A percentile compares a stretch with the other conserved stretches of the same genome.
phyloP scores from a whole-genome alignment of 1,140 invertebrate genomes.

The Brachionus rubens region DNA sequence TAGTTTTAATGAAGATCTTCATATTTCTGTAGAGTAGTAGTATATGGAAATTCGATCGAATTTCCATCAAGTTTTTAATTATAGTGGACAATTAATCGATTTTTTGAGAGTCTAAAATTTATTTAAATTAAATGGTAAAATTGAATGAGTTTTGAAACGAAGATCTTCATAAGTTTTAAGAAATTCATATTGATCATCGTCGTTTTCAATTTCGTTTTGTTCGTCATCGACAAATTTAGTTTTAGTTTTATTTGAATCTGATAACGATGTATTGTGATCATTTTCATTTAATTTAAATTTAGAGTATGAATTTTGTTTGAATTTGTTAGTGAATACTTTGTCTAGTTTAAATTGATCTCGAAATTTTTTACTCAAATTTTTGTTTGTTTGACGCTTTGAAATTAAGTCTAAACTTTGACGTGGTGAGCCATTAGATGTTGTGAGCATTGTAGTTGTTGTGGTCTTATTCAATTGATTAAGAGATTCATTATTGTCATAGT shows the following conservation, averaged over 20 bases:
- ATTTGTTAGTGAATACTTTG: not conserved
- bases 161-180: constrained; percentile 27
- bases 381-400: not conserved
- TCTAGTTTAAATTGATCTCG: constrained; percentile 23
- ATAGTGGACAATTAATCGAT: constrained; percentile 41
- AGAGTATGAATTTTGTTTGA: not conserved
- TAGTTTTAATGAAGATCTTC: constrained; percentile 23
- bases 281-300: not conserved
- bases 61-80: constrained; percentile 38
- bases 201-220: not conserved
- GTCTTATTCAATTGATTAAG: constrained; percentile 9
- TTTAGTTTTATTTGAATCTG: not conserved
- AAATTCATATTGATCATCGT: constrained; percentile 20
- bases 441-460: no score
- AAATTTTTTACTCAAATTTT: not conserved
- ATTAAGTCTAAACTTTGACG: not conserved
- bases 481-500: not conserved
- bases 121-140: constrained; percentile 41
- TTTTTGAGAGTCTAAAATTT: constrained; percentile 42
- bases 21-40: not conserved
- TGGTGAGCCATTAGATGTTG: no score
- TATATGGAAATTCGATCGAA: constrained; percentile 37
- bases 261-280: not conserved
- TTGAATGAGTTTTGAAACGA: constrained; percentile 31
- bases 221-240: not conserved